Evolutionary conservation across 2,888 invertebrate species (phyloP), one percentile per base, ranked within the genome.

Genomic region (Antitype chi): DNA sequence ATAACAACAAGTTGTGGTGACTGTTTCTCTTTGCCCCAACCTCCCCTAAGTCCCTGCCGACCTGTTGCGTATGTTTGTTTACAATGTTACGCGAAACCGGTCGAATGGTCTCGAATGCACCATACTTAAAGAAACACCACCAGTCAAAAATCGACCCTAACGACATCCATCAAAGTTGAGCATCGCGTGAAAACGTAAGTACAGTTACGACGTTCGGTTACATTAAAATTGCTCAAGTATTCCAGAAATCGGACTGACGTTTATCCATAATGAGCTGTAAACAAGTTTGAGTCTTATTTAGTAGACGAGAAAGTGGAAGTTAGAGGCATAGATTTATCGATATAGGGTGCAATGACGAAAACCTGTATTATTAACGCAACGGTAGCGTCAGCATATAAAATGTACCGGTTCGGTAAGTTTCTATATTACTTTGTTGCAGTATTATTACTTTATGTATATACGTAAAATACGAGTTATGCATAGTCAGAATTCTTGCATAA

Each of bases 51-150:
- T 88, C 84, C 86, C 86, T 82, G 70, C 75, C 81, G 72, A 93
- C 94, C 91, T 93, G 93, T 95, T 94, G 93, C 93, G 88, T 90
- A 82, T 88, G 90, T 94, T 93, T 95, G 92, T 94, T 94, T 94
- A 95, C 93, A 89, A 91, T 88, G 86, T 90, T 87, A 90, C 87
- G 87, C 87, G 89, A 90, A 91, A 91, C 90, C 87, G 83, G 84
- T 88, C 82, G 90, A 93, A 90, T 78, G 64, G 89, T 93, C 94
- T 91, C 90, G 93, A 93, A 90, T 84, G 81, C 59, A 74, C 28
- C 62, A 17, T 76, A 84, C 59, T 75, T 53, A 73, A 20, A 66
- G 5, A 25, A 2, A 32, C 13, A n/a, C 2, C 4, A 28, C 15
- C 38, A 62, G 4, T n/a, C 17, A 2, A 82, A 76, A 67, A 63